Evolutionary conservation across 64 coral and sea anemone genomes (phyloP), one percentile per base, ranked within the genome.

Genomic region (Trachythela sp.): DNA sequence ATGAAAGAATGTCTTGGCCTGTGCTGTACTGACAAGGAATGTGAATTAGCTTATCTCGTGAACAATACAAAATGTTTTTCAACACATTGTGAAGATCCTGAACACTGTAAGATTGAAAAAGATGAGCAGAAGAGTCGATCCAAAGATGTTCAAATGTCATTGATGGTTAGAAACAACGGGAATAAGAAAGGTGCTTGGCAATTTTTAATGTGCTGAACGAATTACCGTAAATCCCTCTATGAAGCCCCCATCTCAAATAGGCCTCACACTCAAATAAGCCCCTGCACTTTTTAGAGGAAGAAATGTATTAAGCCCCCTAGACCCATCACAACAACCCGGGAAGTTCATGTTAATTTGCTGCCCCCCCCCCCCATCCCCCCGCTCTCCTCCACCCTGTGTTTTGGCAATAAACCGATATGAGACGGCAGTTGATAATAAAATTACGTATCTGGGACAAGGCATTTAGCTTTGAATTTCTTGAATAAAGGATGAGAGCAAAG

Each of bases 1-100:
- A 80, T 80, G 75, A 80, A 80, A 80, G 75, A 80, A 80, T 80
- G 75, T 22, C 37, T 80, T 9, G 75, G 75, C 31, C 75, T 80
- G 31, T 80, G 75, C 33, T 80, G 75, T 39, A 34, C 34, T 11
- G 9, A 80, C 34, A 80, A 80, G 13, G 34, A 80, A 37, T 80
- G 75, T 80, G 75, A 7, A 80, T 18, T 80, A 80, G 75, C 75
- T 30, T 80, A 80, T 80, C 75, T 80, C 20, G 75, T 38, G 38
- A 80, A 80, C 75, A 80, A 80, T 30, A 80, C 75, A 30, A 80
- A 39, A 80, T 80, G 75, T 39, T 80, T 80, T 39, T 37, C 75
- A 30, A 37, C 75, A 36, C 32, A 80, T 34, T 80, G 75, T 30
- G 75, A 35, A 15, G 38, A 80, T 30, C 20, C 75, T 15, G 75